Base-by-base conservation (phyloP, 2,797 vertebrate species). In the Oceanodroma leucorhoa region DNA sequence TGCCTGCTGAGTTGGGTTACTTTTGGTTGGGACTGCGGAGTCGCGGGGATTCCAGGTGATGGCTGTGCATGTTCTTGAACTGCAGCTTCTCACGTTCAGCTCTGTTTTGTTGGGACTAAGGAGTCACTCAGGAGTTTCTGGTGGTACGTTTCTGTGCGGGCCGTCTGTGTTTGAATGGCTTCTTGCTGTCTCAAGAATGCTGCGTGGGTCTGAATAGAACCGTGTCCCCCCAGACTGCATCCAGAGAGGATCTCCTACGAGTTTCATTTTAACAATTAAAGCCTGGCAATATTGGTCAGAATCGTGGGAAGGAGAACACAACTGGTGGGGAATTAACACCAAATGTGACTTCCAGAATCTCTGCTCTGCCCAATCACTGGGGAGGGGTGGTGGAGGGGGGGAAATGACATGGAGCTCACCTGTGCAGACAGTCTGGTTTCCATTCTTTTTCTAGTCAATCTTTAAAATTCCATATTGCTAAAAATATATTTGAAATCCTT, bases 331-430 rank as follows among this genome's bases (percentile, higher is more conserved):
- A 60, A 16, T 75, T 51, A 36, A 58, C 13, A 5, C 27, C 41
- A 16, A 34, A 13, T 5, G 72, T 18, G 55, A 40, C 24, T 65
- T 80, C 16, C 34, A 54, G 58, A 58, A 40, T 58, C 50, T 50
- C 10, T 1, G 1, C 18, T 10, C 16, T 60, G 40, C 50, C 29
- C 4, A 11, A 0, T 45, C 32, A 6, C 0, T 57, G 23, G 30
- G 30, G 21, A 14, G 24, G 46, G 17, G 4, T 41, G 41, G 41
- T n/a, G n/a, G 26, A 10, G 21, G 6, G 6, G 26, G 17, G 43
- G 43, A 43, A 48, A 34, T 57, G 27, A 7, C 1, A 5, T 21
- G 53, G 57, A 80, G 16, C 67, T 79, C 24, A 40, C 53, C 34
- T 34, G 8, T 27, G 22, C 34, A 19, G 18, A 19, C 17, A 29